phyloP scores from a whole-genome alignment of 2,888 invertebrate genomes.

The Tipula confusa region DNA sequence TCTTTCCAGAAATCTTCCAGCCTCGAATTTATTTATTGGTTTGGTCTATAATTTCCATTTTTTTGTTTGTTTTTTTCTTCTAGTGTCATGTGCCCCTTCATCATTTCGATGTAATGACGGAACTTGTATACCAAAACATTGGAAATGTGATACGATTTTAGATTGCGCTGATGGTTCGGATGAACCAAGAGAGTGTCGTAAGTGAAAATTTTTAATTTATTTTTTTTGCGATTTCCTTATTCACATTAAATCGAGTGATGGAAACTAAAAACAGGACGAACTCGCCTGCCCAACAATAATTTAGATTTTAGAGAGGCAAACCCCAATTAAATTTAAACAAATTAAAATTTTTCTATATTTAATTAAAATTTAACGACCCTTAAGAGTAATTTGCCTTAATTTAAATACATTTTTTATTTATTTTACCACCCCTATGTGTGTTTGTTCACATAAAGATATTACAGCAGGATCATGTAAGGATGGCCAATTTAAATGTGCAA shows the following conservation, averaged over 20 bases:
- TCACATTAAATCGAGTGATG: not conserved
- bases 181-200: constrained; percentile 56
- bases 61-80: not conserved
- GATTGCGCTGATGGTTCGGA: constrained; percentile 61
- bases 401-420: not conserved
- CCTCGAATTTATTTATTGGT: not conserved
- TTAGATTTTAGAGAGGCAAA: not conserved
- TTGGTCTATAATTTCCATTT: too few relatives aligned
- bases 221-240: not conserved
- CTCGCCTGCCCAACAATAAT: not conserved
- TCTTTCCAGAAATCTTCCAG: not conserved
- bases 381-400: not conserved
- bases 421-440: not conserved
- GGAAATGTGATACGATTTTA: constrained; percentile 56
- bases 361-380: constrained; percentile 3
- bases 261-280: not conserved
- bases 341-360: not conserved
- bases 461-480: constrained; percentile 55
- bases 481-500: constrained; percentile 70
- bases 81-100: constrained; percentile 41
- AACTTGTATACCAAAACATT: constrained; percentile 56
- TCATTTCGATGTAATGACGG: constrained; percentile 50
- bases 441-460: not conserved
- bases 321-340: not conserved
- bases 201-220: constrained; percentile 39